phyloP scores from a whole-genome alignment of 2,888 invertebrate species.

The Macrophya alboannulata region DNA sequence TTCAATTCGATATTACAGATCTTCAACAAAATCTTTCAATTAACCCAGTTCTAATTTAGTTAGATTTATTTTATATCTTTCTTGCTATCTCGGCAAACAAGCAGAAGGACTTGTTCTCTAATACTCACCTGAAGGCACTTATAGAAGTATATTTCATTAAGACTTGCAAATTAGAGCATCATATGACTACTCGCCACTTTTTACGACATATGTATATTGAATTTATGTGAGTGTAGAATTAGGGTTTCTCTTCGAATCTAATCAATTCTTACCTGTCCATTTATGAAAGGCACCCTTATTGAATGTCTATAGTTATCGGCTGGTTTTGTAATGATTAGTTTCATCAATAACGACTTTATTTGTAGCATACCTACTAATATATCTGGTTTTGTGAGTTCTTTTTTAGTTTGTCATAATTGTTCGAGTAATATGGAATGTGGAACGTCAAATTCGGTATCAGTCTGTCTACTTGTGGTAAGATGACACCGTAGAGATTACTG shows the following conservation, averaged over 20 bases:
- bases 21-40: not conserved
- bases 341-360: too few relatives aligned
- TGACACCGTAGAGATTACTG: not conserved
- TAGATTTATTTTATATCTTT: not conserved
- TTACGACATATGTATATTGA: not conserved
- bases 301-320: not conserved
- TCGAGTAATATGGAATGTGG: not conserved
- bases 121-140: not conserved
- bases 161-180: not conserved
- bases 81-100: not conserved
- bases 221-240: not conserved
- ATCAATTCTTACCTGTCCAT: not conserved
- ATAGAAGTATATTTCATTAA: not conserved
- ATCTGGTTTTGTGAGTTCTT: not conserved
- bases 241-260: not conserved
- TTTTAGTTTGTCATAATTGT: not conserved
- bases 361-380: not conserved
- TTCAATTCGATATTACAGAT: not conserved
- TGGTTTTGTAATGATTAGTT: not conserved
- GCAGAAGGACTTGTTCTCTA: not conserved
- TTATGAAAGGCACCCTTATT: not conserved
- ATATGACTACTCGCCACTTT: not conserved
- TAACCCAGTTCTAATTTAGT: not conserved
- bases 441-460: not conserved
- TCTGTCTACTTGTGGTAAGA: not conserved